Evolutionary conservation across 1,140 invertebrate genomes (phyloP), one percentile per base, ranked within the genome.

Genomic region (Bilobella aurantiaca): DNA sequence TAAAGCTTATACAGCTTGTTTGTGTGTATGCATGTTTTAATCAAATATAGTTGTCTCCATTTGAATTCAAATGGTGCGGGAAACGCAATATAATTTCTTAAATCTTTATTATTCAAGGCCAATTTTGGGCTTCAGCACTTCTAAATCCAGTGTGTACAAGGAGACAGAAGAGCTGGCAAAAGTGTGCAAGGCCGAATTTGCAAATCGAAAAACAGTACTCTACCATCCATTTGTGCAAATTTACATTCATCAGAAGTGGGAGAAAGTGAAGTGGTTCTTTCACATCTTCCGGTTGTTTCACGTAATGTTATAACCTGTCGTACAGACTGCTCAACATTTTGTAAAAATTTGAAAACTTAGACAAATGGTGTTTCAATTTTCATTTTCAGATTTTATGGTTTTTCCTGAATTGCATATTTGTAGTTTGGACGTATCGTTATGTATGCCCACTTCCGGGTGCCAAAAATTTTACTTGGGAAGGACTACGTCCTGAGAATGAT

Each of bases 361-460:
- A n/a, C n/a, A n/a, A n/a, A n/a, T n/a, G n/a, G n/a, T n/a, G n/a
- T n/a, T n/a, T n/a, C n/a, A n/a, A n/a, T 18, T 42, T 42, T 37
- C 46, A 42, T 18, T 25, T 62, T 18, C 34, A 62, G 59, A 62
- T 62, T 25, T 34, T 37, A 12, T 62, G 59, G 59, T 62, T 62
- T 31, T 25, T 62, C 14, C 30, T 25, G 18, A 62, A 42, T 23
- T 62, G 25, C 25, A 3, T 62, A 5, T 34, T 62, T 16, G n/a
- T 62, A 3, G 34, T 62, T 28, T 23, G n/a, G 3, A 14, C 30
- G 3, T 62, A 62, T 46, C 59, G 59, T 42, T 23, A 30, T 12
- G 18, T 25, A 14, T 62, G 59, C 23, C 59, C 59, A 25, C 5
- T 42, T 18, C 25, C 23, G 29, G 30, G 59, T 12, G 25, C 59